These are phyloP conservation scores for Atrina japonica DNA, from an alignment of 2,888 invertebrate species.

Conservation along the genomic window DNA sequence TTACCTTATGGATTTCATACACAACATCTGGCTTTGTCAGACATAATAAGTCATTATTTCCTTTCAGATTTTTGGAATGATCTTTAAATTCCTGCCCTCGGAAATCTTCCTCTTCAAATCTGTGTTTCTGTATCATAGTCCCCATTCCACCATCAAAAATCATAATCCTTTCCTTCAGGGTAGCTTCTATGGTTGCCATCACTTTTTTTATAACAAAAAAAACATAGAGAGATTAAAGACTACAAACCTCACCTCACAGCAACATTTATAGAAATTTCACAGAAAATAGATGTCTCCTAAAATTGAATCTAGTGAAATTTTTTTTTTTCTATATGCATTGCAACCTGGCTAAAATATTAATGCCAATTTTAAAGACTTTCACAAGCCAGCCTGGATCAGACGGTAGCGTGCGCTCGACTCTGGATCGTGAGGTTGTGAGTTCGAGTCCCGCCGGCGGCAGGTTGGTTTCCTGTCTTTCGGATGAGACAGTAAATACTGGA, in stretches of 20 bases:
- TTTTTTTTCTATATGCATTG: no score
- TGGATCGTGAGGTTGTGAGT: no score
- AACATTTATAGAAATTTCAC: no score
- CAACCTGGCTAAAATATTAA: no score
- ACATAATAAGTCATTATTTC: conserved; percentile 84
- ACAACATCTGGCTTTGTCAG: conserved; percentile 83
- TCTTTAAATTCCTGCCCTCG: conserved; percentile 80
- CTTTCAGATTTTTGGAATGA: conserved; percentile 82
- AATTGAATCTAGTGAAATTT: background rate
- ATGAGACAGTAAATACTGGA: no score
- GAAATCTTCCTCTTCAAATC: conserved; percentile 83
- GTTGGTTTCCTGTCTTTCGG: no score
- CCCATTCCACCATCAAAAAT: conserved; percentile 84
- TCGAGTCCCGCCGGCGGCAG: no score
- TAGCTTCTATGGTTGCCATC: conserved; percentile 34
- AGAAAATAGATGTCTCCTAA: no score
- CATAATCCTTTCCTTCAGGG: conserved; percentile 81
- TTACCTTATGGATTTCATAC: conserved; percentile 82
- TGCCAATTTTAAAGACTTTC: no score
- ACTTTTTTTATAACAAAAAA: conserved; percentile 27
- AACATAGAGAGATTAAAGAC: no score
- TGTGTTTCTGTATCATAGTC: conserved; percentile 83
- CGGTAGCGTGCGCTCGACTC: no score
- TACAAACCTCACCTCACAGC: background rate
- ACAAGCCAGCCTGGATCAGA: no score